These are phyloP conservation scores for Tragelaphus buxtoni DNA, from an alignment of 2,113 vertebrate species.

Conservation along the genomic window DNA sequence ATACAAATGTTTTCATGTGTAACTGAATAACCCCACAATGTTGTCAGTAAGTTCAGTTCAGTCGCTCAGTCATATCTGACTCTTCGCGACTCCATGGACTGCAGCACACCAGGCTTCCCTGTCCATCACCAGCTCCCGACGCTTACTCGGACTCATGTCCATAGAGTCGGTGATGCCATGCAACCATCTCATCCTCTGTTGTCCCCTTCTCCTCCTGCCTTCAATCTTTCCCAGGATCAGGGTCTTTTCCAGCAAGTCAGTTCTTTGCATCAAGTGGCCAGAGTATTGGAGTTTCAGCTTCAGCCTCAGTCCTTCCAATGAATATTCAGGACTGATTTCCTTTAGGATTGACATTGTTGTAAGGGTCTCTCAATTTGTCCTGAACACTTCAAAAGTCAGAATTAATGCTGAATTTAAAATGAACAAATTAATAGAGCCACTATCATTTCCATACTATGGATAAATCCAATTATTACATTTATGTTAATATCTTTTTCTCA, in stretches of 20 bases:
- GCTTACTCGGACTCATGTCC: accelerated
- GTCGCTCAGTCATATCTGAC: accelerated
- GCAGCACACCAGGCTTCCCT: background rate
- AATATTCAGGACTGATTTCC: background rate
- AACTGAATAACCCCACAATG: background rate
- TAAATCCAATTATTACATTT: background rate
- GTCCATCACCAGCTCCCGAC: background rate
- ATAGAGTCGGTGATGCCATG: accelerated
- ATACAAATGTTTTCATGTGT: background rate
- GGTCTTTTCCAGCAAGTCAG: background rate
- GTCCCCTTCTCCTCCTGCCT: background rate
- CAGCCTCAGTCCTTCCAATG: background rate
- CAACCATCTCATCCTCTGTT: background rate
- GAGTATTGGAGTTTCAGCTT: background rate
- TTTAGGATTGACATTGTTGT: background rate
- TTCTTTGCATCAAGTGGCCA: background rate
- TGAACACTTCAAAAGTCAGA: background rate
- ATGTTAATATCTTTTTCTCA: background rate
- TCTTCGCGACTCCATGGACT: accelerated
- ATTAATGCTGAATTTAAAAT: constrained; percentile 2
- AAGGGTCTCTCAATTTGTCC: background rate
- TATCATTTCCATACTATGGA: background rate
- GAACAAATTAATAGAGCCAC: background rate
- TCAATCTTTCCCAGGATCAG: background rate
- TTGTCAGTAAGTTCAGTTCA: background rate